Evolutionary conservation across 2,113 vertebrate species (phyloP).

Genomic region (Puffinus mauretanicus): DNA sequence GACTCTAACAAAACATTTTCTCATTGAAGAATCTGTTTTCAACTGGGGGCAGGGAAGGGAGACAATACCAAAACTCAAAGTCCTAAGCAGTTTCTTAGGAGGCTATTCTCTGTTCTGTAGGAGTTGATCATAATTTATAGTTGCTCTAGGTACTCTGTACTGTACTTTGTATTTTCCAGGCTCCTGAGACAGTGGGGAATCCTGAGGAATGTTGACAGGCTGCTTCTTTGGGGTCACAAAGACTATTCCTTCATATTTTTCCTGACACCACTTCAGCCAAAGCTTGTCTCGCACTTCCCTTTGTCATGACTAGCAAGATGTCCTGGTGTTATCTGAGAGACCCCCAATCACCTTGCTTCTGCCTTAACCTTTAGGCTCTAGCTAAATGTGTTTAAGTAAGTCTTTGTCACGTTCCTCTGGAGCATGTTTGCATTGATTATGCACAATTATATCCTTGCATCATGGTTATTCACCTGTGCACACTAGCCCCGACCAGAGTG

Average conservation of each 20-base stretch:
- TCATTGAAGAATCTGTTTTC: neutral
- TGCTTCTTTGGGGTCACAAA: neutral
- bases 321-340: neutral
- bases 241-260: neutral
- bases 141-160: neutral
- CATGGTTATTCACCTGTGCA: slow-evolving; percentile 35
- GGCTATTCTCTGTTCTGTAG: neutral
- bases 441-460: slow-evolving; percentile 48
- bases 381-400: slow-evolving; percentile 49
- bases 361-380: neutral
- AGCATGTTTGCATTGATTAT: slow-evolving; percentile 67
- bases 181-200: neutral
- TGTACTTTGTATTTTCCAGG: neutral
- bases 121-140: neutral
- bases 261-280: neutral
- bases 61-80: neutral
- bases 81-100: neutral
- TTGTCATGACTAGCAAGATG: neutral
- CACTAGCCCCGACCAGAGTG: slow-evolving; percentile 16
- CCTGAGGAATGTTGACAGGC: neutral
- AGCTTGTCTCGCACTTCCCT: neutral
- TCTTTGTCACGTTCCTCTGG: slow-evolving; percentile 48
- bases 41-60: neutral
- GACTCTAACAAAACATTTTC: neutral
- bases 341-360: neutral